phyloP scores from a whole-genome alignment of 1,140 invertebrate genomes.

The Ericerus pela region DNA sequence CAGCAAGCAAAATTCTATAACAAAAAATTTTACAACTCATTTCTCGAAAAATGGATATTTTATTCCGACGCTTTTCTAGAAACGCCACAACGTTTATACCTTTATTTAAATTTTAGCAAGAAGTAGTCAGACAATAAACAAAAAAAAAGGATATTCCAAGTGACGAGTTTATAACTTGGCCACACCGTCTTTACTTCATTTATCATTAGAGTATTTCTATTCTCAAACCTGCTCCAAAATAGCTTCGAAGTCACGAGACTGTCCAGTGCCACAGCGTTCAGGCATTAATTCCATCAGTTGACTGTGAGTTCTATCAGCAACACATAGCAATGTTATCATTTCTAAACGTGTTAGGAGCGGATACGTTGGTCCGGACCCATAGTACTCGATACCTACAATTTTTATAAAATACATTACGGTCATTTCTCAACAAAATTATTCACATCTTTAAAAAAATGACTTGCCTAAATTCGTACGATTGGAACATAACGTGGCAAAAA shows the following conservation, averaged over 20 bases:
- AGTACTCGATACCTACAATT: neutral
- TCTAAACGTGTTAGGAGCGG: constrained; percentile 57
- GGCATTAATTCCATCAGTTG: constrained; percentile 90
- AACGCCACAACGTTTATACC: too few species aligned
- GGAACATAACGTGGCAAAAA: constrained; percentile 75
- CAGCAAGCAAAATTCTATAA: too few species aligned
- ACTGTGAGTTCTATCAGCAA: constrained; percentile 87
- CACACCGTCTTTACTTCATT: too few species aligned
- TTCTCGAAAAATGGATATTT: too few species aligned
- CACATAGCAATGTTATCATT: constrained; percentile 82
- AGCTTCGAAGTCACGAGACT: constrained; percentile 33
- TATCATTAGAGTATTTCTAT: too few species aligned
- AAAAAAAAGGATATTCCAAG: too few species aligned
- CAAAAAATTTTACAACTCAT: too few species aligned
- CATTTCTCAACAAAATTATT: neutral
- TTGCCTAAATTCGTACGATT: constrained; percentile 79
- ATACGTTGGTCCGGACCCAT: neutral
- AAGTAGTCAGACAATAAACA: too few species aligned
- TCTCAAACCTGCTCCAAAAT: constrained; percentile 14
- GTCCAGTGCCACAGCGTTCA: constrained; percentile 78
- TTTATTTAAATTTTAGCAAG: too few species aligned
- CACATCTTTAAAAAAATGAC: constrained; percentile 15
- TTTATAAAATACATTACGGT: neutral
- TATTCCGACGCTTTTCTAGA: too few species aligned
- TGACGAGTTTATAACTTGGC: too few species aligned